Evolutionary conservation across 1,140 invertebrate species (phyloP), one percentile per base, ranked within the genome.

Genomic region (Trialeurodes vaporariorum): DNA sequence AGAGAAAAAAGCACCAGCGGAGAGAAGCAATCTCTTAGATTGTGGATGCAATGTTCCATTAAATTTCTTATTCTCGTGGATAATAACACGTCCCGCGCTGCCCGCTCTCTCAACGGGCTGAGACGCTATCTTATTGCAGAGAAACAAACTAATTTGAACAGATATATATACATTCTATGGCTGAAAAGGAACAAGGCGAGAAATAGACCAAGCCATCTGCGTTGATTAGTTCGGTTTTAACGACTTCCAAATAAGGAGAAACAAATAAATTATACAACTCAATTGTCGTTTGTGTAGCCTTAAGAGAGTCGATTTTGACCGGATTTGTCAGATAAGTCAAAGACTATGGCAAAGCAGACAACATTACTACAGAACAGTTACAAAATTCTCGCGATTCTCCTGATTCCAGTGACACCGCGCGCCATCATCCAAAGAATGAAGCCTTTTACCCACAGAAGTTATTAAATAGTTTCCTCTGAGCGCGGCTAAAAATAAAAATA

Each of bases 261-360:
- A 49, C 34, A 49, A 49, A 49, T 49, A 49, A 49, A 49, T 49
- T 49, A 49, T 49, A 49, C 34, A 49, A 49, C 34, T 49, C 34
- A 49, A 49, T 49, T 17, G 34, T 49, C 34, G 17, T 9, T 49
- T 17, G 34, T 17, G 34, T 49, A 49, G 34, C 34, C 34, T 49
- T 17, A 5, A 49, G n/a, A n/a, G 34, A 49, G 34, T 49, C 17
- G 34, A 17, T 49, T 49, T 49, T 17, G 5, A 49, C 34, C 34
- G 34, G 34, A 49, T 49, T n/a, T n/a, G n/a, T n/a, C n/a, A n/a
- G n/a, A n/a, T n/a, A n/a, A n/a, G n/a, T n/a, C n/a, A n/a, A n/a
- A n/a, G n/a, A n/a, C n/a, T n/a, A n/a, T n/a, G n/a, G n/a, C n/a
- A n/a, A n/a, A n/a, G n/a, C n/a, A n/a, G n/a, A n/a, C n/a, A n/a